phyloP scores from a whole-genome alignment of 2,888 invertebrate species.

The Drosophila borborema region DNA sequence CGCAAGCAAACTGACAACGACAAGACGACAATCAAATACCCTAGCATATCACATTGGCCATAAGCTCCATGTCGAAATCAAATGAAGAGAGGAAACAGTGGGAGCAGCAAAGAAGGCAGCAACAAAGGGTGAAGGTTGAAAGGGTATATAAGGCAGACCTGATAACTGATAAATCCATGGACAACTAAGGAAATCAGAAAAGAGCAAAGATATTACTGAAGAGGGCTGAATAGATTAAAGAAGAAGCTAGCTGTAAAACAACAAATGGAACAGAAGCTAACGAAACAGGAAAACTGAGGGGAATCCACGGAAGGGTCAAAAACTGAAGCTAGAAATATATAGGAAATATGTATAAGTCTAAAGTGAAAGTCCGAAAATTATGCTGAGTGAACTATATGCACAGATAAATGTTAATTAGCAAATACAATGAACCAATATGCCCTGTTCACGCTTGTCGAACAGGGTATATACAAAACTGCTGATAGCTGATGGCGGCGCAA shows the following conservation, averaged over 20 bases:
- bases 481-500: constrained; percentile 46
- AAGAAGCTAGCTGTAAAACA: no score
- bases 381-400: background rate
- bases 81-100: background rate
- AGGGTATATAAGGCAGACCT: background rate
- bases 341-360: no score
- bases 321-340: no score
- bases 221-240: no score
- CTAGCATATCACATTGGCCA: background rate
- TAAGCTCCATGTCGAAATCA: background rate
- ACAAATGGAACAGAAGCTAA: background rate
- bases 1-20: background rate
- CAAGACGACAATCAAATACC: background rate
- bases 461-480: constrained; percentile 23
- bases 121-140: no score
- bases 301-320: no score
- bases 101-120: background rate
- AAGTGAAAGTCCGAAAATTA: background rate
- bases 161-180: background rate
- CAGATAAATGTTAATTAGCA: background rate
- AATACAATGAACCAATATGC: background rate
- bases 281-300: no score
- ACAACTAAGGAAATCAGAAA: background rate
- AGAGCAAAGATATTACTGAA: no score
- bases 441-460: background rate